phyloP scores from a whole-genome alignment of 2,113 vertebrate genomes.

The chimpanzee (Pan troglodytes) region DNA sequence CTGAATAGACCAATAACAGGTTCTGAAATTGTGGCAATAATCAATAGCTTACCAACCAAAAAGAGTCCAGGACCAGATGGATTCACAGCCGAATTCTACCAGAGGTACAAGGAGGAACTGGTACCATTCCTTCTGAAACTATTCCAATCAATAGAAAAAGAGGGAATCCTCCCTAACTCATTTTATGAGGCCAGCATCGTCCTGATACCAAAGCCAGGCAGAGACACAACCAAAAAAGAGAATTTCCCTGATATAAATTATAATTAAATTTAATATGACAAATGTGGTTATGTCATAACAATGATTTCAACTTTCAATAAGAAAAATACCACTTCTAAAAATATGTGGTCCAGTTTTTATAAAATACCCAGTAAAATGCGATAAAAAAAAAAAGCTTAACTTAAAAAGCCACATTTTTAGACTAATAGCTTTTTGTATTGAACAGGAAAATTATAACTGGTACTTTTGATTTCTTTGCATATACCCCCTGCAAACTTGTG shows the following conservation, averaged over 20 bases:
- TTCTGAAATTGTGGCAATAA: too few species aligned
- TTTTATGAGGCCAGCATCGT: too few species aligned
- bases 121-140: too few species aligned
- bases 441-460: background rate
- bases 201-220: too few species aligned
- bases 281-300: background rate
- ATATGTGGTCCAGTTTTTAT: background rate
- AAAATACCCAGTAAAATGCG: background rate
- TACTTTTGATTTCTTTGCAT: background rate
- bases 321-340: background rate
- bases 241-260: background rate
- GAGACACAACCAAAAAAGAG: too few species aligned
- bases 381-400: background rate
- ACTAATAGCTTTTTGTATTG: background rate
- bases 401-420: background rate
- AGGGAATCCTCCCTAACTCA: too few species aligned
- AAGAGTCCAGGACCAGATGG: too few species aligned
- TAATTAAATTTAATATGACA: background rate
- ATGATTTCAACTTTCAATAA: background rate
- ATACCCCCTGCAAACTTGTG: background rate
- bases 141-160: too few species aligned
- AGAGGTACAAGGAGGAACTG: too few species aligned
- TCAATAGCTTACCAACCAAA: too few species aligned
- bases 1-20: too few species aligned
- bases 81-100: too few species aligned